Conservation (phyloP, 92 coral and sea anemone species). For the Phenganax marumi region DNA sequence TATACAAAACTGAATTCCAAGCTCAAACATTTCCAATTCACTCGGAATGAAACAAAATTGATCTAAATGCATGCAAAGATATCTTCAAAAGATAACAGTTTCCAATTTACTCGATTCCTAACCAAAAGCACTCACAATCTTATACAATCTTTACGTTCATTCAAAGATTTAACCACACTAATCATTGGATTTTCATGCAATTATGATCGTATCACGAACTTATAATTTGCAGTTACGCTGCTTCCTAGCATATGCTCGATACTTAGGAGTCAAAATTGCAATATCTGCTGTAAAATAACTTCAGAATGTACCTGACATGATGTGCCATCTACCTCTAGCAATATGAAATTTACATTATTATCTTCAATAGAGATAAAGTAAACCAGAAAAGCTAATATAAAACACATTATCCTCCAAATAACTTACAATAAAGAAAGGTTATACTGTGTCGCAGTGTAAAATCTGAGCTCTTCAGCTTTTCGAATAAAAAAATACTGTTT, state of each 20-base stretch:
- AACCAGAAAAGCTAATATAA: too few species aligned
- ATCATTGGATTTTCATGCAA: constrained; percentile 1
- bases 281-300: neutral
- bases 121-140: neutral
- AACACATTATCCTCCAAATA: too few species aligned
- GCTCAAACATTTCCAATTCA: too few species aligned
- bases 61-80: neutral
- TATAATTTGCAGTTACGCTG: constrained; percentile 6
- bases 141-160: neutral
- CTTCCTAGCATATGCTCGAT: neutral
- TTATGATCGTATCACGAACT: constrained; percentile 10
- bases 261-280: neutral
- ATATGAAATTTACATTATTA: too few species aligned
- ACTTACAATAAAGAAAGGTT: too few species aligned
- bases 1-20: too few species aligned
- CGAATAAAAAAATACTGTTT: neutral
- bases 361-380: too few species aligned
- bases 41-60: neutral
- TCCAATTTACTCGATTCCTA: constrained; percentile 4
- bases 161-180: neutral
- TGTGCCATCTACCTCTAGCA: too few species aligned
- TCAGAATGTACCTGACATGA: too few species aligned
- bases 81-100: constrained; percentile 8
- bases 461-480: too few species aligned
- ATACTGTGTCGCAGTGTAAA: too few species aligned